phyloP scores from a whole-genome alignment of 2,888 invertebrate genomes.

The Dryobotodes eremita region DNA sequence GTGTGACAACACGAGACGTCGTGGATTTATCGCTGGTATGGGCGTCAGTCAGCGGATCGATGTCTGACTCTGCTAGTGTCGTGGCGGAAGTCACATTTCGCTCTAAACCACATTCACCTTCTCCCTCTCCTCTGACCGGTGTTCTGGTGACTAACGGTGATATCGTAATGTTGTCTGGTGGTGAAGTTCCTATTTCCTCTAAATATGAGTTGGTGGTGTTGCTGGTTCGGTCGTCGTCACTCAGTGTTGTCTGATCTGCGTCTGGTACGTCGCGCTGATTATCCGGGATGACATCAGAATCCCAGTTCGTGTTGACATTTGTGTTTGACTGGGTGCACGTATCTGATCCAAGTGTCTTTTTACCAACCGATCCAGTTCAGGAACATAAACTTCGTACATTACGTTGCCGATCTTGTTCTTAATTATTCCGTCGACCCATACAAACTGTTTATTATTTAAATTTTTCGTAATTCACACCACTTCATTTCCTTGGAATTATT shows the following conservation, averaged over 20 bases:
- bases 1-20: too few species aligned
- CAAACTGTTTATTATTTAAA: neutral
- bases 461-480: neutral
- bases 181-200: too few species aligned
- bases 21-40: too few species aligned
- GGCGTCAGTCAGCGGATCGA: too few species aligned
- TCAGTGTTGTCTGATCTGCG: neutral
- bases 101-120: too few species aligned
- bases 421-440: neutral
- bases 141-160: too few species aligned
- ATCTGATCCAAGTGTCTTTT: neutral
- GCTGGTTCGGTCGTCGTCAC: too few species aligned
- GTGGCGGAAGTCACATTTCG: too few species aligned
- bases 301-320: neutral
- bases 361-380: neutral
- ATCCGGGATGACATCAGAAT: neutral
- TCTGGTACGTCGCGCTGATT: neutral
- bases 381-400: constrained; percentile 6
- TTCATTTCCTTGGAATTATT: neutral
- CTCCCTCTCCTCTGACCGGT: too few species aligned
- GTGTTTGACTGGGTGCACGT: neutral
- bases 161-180: too few species aligned
- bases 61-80: too few species aligned
- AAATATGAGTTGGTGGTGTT: too few species aligned
- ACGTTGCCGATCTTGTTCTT: neutral